Conservation (phyloP, 2,797 vertebrate species). For the Silurus lanzhouensis region DNA sequence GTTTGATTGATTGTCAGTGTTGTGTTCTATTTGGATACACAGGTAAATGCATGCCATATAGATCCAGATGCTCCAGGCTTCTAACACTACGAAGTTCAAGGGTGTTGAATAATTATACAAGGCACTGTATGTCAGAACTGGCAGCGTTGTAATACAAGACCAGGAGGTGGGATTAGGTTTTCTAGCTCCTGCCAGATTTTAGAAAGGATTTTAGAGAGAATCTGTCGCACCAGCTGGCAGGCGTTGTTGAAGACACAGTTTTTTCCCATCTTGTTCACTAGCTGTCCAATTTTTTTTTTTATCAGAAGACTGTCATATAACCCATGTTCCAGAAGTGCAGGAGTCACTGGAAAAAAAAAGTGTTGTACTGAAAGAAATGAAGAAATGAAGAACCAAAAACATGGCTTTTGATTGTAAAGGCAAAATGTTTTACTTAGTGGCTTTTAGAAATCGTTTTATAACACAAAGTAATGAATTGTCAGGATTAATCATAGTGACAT, state of each 20-base stretch:
- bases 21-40: background rate
- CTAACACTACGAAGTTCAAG: background rate
- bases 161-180: slow-evolving; percentile 21
- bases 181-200: slow-evolving; percentile 17
- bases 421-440: background rate
- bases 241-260: background rate
- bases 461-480: background rate
- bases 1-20: background rate
- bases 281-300: slow-evolving; percentile 14
- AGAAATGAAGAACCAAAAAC: background rate
- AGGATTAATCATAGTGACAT: background rate
- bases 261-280: slow-evolving; percentile 24
- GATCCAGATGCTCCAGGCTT: background rate
- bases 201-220: slow-evolving; percentile 15
- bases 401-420: background rate
- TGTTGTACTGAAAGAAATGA: background rate
- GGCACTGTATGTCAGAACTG: slow-evolving; percentile 5
- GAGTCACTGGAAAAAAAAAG: background rate
- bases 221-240: slow-evolving; percentile 19
- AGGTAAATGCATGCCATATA: background rate
- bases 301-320: slow-evolving; percentile 13
- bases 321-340: slow-evolving; percentile 7
- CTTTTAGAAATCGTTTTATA: background rate
- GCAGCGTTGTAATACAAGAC: slow-evolving; percentile 13
- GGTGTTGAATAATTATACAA: background rate